phyloP scores from a whole-genome alignment of 2,888 invertebrate genomes.

The Stenichneumon culpator region DNA sequence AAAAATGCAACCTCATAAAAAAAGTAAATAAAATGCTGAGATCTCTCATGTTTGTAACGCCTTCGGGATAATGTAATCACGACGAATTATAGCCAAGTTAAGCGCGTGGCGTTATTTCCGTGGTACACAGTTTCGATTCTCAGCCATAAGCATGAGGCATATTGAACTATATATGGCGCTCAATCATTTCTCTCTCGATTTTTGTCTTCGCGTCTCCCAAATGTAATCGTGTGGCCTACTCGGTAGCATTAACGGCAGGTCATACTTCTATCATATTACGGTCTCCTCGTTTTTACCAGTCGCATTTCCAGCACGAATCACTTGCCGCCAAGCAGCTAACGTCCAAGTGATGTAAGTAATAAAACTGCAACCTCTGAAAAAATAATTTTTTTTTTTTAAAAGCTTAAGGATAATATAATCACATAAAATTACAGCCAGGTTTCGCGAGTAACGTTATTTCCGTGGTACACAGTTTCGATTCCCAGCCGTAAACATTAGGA shows the following conservation, averaged over 20 bases:
- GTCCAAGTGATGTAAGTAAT: neutral
- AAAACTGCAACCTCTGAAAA: neutral
- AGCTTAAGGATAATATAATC: slow-evolving; percentile 62
- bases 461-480: slow-evolving; percentile 54
- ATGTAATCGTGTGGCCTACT: neutral
- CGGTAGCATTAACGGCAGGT: neutral
- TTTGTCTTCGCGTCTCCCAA: too few relatives aligned
- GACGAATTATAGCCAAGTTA: slow-evolving; percentile 60
- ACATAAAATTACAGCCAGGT: slow-evolving; percentile 59
- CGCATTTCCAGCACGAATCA: neutral
- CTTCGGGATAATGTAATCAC: slow-evolving; percentile 62
- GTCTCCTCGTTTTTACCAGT: neutral
- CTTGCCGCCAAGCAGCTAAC: neutral
- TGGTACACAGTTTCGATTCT: slow-evolving; percentile 55
- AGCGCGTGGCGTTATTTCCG: slow-evolving; percentile 51
- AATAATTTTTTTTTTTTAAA: slow-evolving; percentile 47
- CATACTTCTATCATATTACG: neutral
- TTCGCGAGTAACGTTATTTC: slow-evolving; percentile 55
- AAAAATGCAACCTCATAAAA: neutral
- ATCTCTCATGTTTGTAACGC: slow-evolving; percentile 49
- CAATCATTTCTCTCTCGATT: too few relatives aligned
- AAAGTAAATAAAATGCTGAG: neutral
- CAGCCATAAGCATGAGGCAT: slow-evolving; percentile 35
- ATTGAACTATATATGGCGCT: slow-evolving; percentile 18
- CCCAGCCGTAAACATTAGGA: slow-evolving; percentile 41